Base-by-base conservation (phyloP, 2,797 vertebrate species). In the Gymnothorax reevesii region DNA sequence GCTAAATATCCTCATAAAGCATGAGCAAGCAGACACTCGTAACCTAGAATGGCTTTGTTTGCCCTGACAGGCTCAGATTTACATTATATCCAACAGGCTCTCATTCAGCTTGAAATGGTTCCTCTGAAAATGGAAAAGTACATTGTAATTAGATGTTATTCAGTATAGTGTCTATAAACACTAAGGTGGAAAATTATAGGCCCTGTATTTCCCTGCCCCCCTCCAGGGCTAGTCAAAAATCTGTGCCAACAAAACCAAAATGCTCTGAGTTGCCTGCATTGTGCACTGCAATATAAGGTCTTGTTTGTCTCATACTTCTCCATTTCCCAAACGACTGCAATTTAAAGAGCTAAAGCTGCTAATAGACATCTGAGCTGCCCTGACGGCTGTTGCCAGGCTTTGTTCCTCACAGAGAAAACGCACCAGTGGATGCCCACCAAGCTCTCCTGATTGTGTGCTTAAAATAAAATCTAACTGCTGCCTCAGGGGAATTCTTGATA, bases 21-120 rank as follows among this genome's bases (percentile, higher is more conserved):
- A 75, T 85, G 79, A 79, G n/a, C 71, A 13, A 49, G 71, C 57
- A 7, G 57, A 57, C 55, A 22, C 71, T 9, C 27, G 15, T 85
- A 79, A 87, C 59, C 77, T 69, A 83, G 60, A 64, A 42, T 87
- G 69, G 33, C 80, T 82, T 84, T 54, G 57, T 87, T 60, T 59
- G 27, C 27, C 25, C 2, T 71, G 52, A 69, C 79, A 13, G 71
- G 20, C 71, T 83, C 64, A 86, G 85, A 71, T 33, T 69, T 49
- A 62, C 57, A 4, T 27, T 57, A 64, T 57, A 64, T 25, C 49
- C 42, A 59, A 42, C 62, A 71, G 57, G 42, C 55, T 84, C 66
- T 73, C 33, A 73, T 54, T 25, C 69, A 12, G 59, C 83, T 49
- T 82, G 69, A 64, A 42, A 17, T 52, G 42, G 73, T 10, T 52